These are phyloP conservation scores for Cephus pulcher DNA, from an alignment of 2,888 invertebrate genomes.

Conservation along the genomic window DNA sequence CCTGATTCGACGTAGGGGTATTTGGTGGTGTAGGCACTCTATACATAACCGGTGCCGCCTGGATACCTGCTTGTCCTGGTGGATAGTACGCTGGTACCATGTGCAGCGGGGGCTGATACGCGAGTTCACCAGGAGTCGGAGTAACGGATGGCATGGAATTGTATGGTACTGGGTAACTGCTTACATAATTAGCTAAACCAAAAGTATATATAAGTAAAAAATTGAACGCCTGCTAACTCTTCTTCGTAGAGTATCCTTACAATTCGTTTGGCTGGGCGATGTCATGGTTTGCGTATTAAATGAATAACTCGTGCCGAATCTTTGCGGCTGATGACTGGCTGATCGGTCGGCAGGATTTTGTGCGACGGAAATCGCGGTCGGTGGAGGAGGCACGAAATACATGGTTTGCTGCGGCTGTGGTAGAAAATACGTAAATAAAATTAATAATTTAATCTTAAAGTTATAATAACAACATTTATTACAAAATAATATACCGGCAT, in stretches of 20 bases:
- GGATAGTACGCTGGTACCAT: conserved; percentile 61
- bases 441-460: not conserved
- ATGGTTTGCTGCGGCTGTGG: conserved; percentile 59
- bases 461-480: not conserved
- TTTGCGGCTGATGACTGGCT: conserved; percentile 39
- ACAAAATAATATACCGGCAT: conserved; percentile 46
- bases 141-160: conserved; percentile 57
- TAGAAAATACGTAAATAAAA: not conserved
- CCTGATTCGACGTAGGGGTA: conserved; percentile 61
- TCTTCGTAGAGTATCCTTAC: not conserved
- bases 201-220: not conserved
- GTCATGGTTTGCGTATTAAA: conserved; percentile 59
- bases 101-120: conserved; percentile 60
- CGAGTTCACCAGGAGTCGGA: conserved; percentile 53
- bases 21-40: conserved; percentile 62
- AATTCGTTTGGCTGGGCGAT: conserved; percentile 53
- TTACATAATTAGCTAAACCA: conserved; percentile 55
- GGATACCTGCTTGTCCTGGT: conserved; percentile 54
- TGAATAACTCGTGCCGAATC: conserved; percentile 56
- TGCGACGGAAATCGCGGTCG: conserved; percentile 52
- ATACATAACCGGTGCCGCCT: conserved; percentile 60
- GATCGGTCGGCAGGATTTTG: conserved; percentile 52
- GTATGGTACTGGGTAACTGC: conserved; percentile 58
- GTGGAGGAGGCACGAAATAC: conserved; percentile 61
- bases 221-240: not conserved